Evolutionary conservation across 2,888 invertebrate genomes (phyloP).

Genomic region (Arge pagana): DNA sequence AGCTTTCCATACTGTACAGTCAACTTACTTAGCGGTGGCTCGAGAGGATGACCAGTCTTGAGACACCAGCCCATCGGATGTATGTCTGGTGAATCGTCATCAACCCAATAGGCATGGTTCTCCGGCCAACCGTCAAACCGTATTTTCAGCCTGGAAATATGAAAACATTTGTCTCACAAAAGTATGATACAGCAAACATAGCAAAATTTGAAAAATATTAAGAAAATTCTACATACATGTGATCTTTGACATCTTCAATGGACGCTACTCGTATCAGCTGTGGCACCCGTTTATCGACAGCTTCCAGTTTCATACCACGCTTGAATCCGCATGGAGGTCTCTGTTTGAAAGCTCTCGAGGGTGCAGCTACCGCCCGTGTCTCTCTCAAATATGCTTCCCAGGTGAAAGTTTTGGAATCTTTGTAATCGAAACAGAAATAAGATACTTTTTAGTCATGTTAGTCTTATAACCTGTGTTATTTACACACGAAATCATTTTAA

Average conservation of each 20-base stretch:
- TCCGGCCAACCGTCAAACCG: slow-evolving; percentile 90
- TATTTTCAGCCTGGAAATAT: slow-evolving; percentile 58
- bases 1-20: too few relatives aligned
- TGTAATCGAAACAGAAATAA: too few relatives aligned
- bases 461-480: too few relatives aligned
- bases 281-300: slow-evolving; percentile 82
- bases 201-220: neutral
- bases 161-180: neutral
- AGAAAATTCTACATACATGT: slow-evolving; percentile 52
- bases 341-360: slow-evolving; percentile 80
- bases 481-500: too few relatives aligned
- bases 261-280: slow-evolving; percentile 85
- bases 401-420: slow-evolving; percentile 73
- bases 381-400: slow-evolving; percentile 85
- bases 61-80: slow-evolving; percentile 93
- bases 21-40: slow-evolving; percentile 77
- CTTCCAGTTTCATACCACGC: slow-evolving; percentile 84
- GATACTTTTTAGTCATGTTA: too few relatives aligned
- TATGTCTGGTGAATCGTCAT: slow-evolving; percentile 87
- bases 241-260: slow-evolving; percentile 75
- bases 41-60: slow-evolving; percentile 84
- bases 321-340: slow-evolving; percentile 79
- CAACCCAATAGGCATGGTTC: slow-evolving; percentile 84
- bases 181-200: neutral
- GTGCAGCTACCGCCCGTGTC: slow-evolving; percentile 76